Evolutionary conservation across 2,113 vertebrate species (phyloP).

Genomic region (Anthoscopus minutus): DNA sequence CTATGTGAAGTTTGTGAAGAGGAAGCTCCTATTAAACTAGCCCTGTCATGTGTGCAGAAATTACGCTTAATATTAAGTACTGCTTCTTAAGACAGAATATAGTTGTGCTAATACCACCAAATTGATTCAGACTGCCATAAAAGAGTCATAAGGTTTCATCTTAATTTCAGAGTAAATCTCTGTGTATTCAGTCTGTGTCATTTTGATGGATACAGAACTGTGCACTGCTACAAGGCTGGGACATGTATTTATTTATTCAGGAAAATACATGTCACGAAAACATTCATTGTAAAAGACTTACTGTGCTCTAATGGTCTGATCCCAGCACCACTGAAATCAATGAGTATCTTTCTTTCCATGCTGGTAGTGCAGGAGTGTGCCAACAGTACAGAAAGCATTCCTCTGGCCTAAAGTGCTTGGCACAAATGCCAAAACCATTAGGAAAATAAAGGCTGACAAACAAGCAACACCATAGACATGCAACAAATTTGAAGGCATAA

Average conservation of each 20-base stretch:
- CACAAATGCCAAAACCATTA: conserved; percentile 33
- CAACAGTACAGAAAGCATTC: background rate
- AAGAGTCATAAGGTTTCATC: conserved; percentile 9
- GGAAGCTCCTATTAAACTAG: conserved; percentile 8
- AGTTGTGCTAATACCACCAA: background rate
- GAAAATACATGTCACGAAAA: background rate
- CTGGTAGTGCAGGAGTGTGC: background rate
- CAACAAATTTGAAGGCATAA: background rate
- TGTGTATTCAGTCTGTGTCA: background rate
- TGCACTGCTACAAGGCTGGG: background rate
- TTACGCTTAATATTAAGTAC: conserved; percentile 9
- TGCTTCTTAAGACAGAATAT: background rate
- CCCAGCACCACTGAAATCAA: background rate
- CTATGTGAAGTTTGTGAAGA: background rate
- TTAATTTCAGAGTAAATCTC: conserved; percentile 34
- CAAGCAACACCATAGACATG: background rate
- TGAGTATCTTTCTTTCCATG: background rate
- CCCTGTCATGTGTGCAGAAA: background rate
- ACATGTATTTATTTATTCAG: conserved; percentile 39
- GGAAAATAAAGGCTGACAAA: conserved; percentile 1
- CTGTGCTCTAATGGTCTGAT: background rate
- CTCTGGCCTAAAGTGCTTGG: conserved; percentile 3
- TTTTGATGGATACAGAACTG: conserved; percentile 39
- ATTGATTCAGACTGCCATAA: conserved; percentile 21
- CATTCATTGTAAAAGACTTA: conserved; percentile 5